Evolutionary conservation across 2,888 invertebrate species (phyloP), one percentile per base, ranked within the genome.

Genomic region (Pyrochroa serraticornis): DNA sequence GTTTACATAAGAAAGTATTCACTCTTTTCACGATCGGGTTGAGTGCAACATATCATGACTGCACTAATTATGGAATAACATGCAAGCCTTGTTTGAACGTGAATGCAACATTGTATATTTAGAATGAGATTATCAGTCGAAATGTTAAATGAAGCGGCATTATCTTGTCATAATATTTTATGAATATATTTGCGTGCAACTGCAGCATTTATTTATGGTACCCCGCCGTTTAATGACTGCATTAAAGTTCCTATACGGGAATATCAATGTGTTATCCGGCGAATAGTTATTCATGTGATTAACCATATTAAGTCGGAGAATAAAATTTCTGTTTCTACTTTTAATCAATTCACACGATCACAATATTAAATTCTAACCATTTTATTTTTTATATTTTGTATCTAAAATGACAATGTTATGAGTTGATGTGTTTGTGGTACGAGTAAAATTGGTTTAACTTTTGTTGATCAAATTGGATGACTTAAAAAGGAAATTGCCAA

Each of bases 121-220:
- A 56, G 60, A 58, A 60, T 52, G 39, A 59, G 50, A 64, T 64
- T 64, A 64, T 61, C 61, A 63, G 63, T 60, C 52, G 39, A 58
- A 52, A 63, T 55, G 60, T 60, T 65, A 56, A 66, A 66, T 60
- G 58, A 65, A 63, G 62, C 55, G 60, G 57, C 50, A 67, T 65
- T 68, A 68, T 68, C 68, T 65, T 63, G 66, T 64, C 66, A 68
- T 68, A 62, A 65, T 68, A 62, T 65, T 65, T 66, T 65, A 65
- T 65, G 62, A 60, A 62, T 59, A 60, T 54, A 58, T 65, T 65
- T 52, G 60, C 64, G 49, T 56, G 56, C 44, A 55, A 44, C 36
- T 38, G 7, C 14, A 38, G 44, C 43, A 52, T 44, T 41, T 38
- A 45, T 52, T 52, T 52, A 51, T 51, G 36, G 14, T 42, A 30